Evolutionary conservation across 2,113 vertebrate species (phyloP), one percentile per base, ranked within the genome.

Genomic region (Echinops telfairi): DNA sequence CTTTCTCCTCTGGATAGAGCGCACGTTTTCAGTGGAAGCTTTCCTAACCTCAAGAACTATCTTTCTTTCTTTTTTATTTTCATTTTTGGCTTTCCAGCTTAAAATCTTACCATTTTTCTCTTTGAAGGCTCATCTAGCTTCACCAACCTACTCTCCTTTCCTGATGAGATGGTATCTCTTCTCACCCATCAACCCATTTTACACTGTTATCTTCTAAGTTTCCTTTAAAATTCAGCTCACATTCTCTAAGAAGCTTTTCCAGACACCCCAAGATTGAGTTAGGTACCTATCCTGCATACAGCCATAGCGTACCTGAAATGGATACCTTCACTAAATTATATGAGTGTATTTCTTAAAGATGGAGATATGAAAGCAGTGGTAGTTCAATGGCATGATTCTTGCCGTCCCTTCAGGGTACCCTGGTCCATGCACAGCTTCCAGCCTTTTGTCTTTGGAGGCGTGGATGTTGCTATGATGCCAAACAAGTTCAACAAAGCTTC

Each of bases 31-130:
- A 88, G 16, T 25, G 92, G 78, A 92, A 38, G 38, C 16, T 73
- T 66, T 87, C 12, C 16, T 83, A 40, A 87, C 47, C 57, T 27
- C 40, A 82, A 88, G 27, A 92, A 83, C 79, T 40, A 58, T 6
- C 31, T 15, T 68, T 88, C 85, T 90, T 79, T 62, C 31, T 15
- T 68, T 88, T 85, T 90, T 79, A 57, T 19, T 68, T 88, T 88
- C 88, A n/a, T 83, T 62, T 19, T 58, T 92, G 83, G 73, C 10
- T 31, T 78, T 76, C 4, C 31, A 78, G 22, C 19, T 29, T 76
- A 64, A 88, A 75, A 62, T 38, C 71, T 75, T 11, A 73, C 62
- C 23, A 38, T 75, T 62, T 6, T 14, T 94, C 58, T 81, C 36
- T 88, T 82, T 57, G 23, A 92, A 70, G 70, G 75, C 40, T 58